Base-by-base conservation (phyloP, 2,113 vertebrate genomes). In the Eidolon helvum region DNA sequence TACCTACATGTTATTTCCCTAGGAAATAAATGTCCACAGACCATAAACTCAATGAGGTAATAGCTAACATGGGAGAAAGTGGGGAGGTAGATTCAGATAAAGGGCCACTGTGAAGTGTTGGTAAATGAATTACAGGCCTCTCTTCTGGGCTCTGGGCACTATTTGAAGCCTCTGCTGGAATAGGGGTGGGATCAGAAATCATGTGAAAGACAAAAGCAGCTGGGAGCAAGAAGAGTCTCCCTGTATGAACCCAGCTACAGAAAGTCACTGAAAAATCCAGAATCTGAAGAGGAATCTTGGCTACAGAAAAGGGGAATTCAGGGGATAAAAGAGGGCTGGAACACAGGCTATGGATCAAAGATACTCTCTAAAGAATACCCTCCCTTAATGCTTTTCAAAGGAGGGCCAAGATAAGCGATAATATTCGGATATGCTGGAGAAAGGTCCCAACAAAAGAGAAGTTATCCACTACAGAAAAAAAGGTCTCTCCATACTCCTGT, bases 21-120 rank as follows among this genome's bases (percentile, higher is more conserved):
- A 96, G 96, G 96, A 98, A 97, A 94, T 90, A 80, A 87, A 71
- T 83, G 83, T 87, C 35, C 78, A 96, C 53, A 91, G 96, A 91
- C 74, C 93, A 83, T 96, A 95, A 97, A 97, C 43, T 84, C 59
- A 43, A 84, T 45, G 53, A 94, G 71, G 88, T 90, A 94, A 98
- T 94, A 97, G 95, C 57, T 96, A 95, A 95, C 68, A 22, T 84
- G 74, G 78, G 88, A 90, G 38, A 92, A 57, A 93, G 50, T 45
- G 74, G 45, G 82, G 72, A 75, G 69, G 19, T 97, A 77, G 43
- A 55, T 72, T 78, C 63, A 89, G 90, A 95, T 59, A 97, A 91
- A 95, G n/a, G 59, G 45, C 26, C 92, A 78, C 43, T 77, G 65
- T 14, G 18, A 5, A 2, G 12, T 28, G 68, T 79, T 30, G 38